phyloP scores from a whole-genome alignment of 1,140 invertebrate species.

The Drosophila murphyi region DNA sequence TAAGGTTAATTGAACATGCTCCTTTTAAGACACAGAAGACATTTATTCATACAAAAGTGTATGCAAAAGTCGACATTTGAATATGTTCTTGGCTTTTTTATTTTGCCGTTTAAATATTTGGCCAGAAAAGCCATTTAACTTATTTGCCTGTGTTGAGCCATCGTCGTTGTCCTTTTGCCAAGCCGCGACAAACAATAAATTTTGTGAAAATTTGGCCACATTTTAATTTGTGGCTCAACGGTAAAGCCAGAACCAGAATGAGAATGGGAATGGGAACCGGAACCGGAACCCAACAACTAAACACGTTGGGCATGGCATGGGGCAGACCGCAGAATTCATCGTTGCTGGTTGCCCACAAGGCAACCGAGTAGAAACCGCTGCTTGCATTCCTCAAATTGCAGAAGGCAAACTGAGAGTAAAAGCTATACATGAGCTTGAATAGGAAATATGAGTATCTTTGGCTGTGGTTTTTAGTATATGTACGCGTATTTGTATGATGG shows the following conservation, averaged over 20 bases:
- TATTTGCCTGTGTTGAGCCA: constrained; percentile 64
- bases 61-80: not conserved
- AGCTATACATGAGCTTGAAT: constrained; percentile 29
- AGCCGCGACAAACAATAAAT: constrained; percentile 74
- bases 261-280: constrained; percentile 2
- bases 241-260: constrained; percentile 21
- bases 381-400: constrained; percentile 54
- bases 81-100: constrained; percentile 27
- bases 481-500: constrained; percentile 7
- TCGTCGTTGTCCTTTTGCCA: constrained; percentile 47
- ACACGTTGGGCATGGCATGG: constrained; percentile 54
- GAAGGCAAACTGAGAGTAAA: constrained; percentile 60
- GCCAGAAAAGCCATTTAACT: constrained; percentile 70
- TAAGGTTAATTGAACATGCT: not conserved
- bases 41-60: constrained; percentile 3
- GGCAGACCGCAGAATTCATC: constrained; percentile 72
- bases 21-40: not conserved
- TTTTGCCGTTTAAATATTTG: constrained; percentile 56
- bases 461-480: constrained; percentile 9
- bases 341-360: constrained; percentile 50
- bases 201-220: constrained; percentile 73
- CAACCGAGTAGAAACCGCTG: constrained; percentile 16
- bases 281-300: constrained; percentile 22
- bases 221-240: constrained; percentile 76
- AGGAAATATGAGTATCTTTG: constrained; percentile 23